Base-by-base conservation (phyloP, 1,140 invertebrate genomes). In the Drosophila neocordata region DNA sequence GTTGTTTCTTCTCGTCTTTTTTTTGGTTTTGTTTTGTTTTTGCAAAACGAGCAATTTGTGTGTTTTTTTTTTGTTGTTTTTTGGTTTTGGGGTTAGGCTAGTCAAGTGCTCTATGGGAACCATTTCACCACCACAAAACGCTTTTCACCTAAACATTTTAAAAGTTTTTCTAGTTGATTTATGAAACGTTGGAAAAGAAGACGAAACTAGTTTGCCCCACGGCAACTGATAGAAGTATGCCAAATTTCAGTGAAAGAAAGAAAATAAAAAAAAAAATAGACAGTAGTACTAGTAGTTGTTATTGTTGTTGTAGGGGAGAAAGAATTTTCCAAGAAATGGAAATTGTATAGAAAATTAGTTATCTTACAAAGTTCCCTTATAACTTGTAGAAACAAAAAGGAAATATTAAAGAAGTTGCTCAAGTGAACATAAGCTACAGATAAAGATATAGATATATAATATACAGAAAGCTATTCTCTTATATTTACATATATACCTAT, bases 21-120 rank as follows among this genome's bases (percentile, higher is more conserved):
- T 57, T 34, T 57, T 8, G 35, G 53, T 69, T 65, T 72, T 37
- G 53, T 66, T 48, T 63, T 44, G 41, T 65, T 62, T 78, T 74
- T 82, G 60, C 69, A 73, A 85, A 88, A 82, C 83, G 74, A 85
- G 78, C 82, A 85, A 87, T 87, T 87, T 87, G 82, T 87, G 82
- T 53, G 65, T 67, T 34, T 59, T 70, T 60, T 61, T 70, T 76
- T 74, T 72, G 64, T 31, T 38, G 22, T 35, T 35, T 35, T 35
- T 12, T 18, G 7, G 4, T 7, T 52, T 69, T 27, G 56, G 61
- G 69, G 71, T 73, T 74, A 65, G 38, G 56, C 62, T 37, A 70
- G 61, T 74, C 55, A 58, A 65, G 73, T 56, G 73, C 78, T 66
- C 82, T 87, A 88, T 87, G 82, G 82, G 82, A 87, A 87, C 82